These are phyloP conservation scores for Pangasius djambal DNA, from an alignment of 2,797 vertebrate genomes.

Conservation along the genomic window DNA sequence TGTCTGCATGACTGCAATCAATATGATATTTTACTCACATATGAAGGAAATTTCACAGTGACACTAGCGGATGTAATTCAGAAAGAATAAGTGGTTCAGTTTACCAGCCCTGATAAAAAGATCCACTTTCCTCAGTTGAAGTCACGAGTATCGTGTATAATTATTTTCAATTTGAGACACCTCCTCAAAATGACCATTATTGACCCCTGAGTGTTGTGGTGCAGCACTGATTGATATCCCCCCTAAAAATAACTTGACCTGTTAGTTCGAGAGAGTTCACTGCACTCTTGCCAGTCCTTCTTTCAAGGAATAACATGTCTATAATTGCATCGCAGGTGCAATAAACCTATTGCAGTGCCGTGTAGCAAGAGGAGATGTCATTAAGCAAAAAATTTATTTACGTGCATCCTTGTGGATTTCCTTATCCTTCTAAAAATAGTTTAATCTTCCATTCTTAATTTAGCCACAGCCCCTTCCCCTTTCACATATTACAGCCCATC, in stretches of 20 bases:
- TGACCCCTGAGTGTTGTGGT: constrained; percentile 24
- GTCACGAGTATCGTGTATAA: constrained; percentile 6
- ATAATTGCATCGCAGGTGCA: neutral
- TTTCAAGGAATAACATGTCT: neutral
- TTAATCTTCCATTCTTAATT: constrained; percentile 1
- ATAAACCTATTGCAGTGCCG: neutral
- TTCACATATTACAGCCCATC: neutral
- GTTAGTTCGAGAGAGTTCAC: neutral
- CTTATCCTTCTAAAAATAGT: neutral
- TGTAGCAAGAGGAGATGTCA: constrained; percentile 10
- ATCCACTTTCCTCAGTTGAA: constrained; percentile 50
- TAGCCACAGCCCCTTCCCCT: neutral
- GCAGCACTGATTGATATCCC: neutral
- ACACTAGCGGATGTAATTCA: constrained; percentile 62
- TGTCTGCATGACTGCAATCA: constrained; percentile 75
- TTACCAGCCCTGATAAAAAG: constrained; percentile 57
- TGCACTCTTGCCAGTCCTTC: neutral
- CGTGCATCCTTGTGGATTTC: constrained; percentile 14
- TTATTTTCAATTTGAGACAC: constrained; percentile 43
- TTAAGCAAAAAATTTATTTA: constrained; percentile 30
- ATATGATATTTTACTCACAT: constrained; percentile 70
- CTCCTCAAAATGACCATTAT: constrained; percentile 14
- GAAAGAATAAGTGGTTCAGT: constrained; percentile 69
- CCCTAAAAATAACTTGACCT: neutral
- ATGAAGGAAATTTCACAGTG: constrained; percentile 69